Base-by-base conservation (phyloP, 1,140 invertebrate genomes). In the Cepaea nemoralis region DNA sequence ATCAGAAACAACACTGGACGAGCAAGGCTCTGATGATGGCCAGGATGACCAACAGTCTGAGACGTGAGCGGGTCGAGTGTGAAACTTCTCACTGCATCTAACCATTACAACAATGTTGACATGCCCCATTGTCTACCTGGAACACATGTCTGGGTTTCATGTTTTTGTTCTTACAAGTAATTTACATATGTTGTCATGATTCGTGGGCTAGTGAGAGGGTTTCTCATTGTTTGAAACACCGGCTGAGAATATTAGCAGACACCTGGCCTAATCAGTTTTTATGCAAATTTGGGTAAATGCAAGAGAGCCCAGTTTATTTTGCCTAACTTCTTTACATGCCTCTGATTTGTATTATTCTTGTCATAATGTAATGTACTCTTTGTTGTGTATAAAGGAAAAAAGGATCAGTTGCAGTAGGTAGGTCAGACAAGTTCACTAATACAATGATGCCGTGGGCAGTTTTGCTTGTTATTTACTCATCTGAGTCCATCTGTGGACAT, bases 1-100 rank as follows among this genome's bases (percentile, higher is more conserved):
- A 24, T 80, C 78, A 45, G 78, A 80, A 24, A 80, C 78, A 48
- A 80, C 78, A 12, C 35, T 80, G 69, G 78, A 80, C 33, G 78
- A 80, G 10, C 67, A 73, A 35, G 78, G 78, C 14, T 80, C 78
- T 0, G 78, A 80, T 33, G 78, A 80, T 42, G 78, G 78, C 40
- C 66, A 80, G 33, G 78, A 80, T n/a, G 78, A 80, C 8, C 59
- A 67, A 35, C 67, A 48, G 66, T 55, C 78, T 33, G 66, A 71
- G 69, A 73, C 66, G 48, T 80, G 35, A 80, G 24, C 39, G 16
- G 27, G n/a, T 27, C 22, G 59, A 59, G n/a, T 55, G 10, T 10
- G 59, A 31, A 31, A 27, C 27, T 27, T 63, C n/a, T 19, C 16
- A 16, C 59, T 63, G 16, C 59, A 1, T 31, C 8, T 63, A 63